Percentiles rank a stretch among this genome's conserved stretches.
These are phyloP conservation scores for Trichogramma evanescens DNA, from an alignment of 2,888 invertebrate genomes.

Conservation along the genomic window DNA sequence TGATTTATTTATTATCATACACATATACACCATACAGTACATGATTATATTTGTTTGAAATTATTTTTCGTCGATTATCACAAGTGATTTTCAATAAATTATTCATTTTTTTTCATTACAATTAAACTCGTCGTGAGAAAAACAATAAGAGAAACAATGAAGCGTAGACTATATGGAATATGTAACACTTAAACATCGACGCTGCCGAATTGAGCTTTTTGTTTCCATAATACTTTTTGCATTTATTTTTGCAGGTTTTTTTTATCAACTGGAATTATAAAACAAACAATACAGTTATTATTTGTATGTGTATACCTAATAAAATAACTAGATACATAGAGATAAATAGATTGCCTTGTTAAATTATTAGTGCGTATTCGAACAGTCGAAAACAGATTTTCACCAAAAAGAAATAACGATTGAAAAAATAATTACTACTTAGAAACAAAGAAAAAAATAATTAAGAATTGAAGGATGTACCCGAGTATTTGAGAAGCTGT, in stretches of 20 bases:
- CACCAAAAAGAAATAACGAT: not conserved
- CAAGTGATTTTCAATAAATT: not conserved
- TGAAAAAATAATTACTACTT: not conserved
- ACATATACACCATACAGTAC: no score
- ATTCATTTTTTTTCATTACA: not conserved
- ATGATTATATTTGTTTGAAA: no score
- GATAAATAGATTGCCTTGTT: not conserved
- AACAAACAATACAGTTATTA: conserved; percentile 9
- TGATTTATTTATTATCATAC: no score
- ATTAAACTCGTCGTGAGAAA: not conserved
- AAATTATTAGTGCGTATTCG: not conserved
- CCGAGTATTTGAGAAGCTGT: no score
- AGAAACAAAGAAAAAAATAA: not conserved
- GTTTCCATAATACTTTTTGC: not conserved
- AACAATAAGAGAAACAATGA: not conserved
- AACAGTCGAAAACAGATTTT: not conserved
- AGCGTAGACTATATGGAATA: not conserved
- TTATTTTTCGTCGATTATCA: no score
- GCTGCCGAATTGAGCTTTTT: conserved; percentile 29
- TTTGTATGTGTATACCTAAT: not conserved
- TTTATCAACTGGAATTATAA: conserved; percentile 5
- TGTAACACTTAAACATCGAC: conserved; percentile 15
- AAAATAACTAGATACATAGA: not conserved
- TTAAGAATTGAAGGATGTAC: not conserved
- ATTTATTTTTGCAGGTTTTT: not conserved